A percentile compares a stretch with the other conserved stretches of the same genome.
Evolutionary conservation across 92 coral and sea anemone species (phyloP).

Genomic region (Umimayanthus kanabou): DNA sequence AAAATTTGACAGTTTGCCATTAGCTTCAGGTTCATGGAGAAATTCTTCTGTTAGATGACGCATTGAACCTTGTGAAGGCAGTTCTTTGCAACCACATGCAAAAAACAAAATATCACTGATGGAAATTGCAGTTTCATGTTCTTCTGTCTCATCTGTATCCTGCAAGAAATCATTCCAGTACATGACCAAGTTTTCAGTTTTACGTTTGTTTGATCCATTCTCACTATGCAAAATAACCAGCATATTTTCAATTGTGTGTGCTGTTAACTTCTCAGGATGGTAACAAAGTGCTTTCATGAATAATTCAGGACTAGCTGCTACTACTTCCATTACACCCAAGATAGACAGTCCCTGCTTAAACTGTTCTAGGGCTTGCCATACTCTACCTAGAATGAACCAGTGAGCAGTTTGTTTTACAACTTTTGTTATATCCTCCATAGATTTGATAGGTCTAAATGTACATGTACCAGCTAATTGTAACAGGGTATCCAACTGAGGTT

Average conservation of each 20-base stretch:
- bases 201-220: constrained; percentile 68
- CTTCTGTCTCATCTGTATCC: constrained; percentile 55
- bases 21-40: constrained; percentile 54
- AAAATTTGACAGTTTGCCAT: constrained; percentile 56
- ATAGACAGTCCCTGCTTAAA: constrained; percentile 57
- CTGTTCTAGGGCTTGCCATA: constrained; percentile 64
- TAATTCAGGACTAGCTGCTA: constrained; percentile 57
- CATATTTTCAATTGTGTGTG: constrained; percentile 53
- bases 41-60: constrained; percentile 28
- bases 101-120: constrained; percentile 68
- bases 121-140: constrained; percentile 56
- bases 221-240: constrained; percentile 49
- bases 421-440: constrained; percentile 50
- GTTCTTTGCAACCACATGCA: constrained; percentile 62
- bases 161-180: constrained; percentile 68
- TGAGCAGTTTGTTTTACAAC: constrained; percentile 65
- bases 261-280: constrained; percentile 41
- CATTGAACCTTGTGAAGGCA: constrained; percentile 58
- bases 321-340: constrained; percentile 65
- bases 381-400: constrained; percentile 65
- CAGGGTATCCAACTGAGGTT: constrained; percentile 52
- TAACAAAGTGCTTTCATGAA: constrained; percentile 59
- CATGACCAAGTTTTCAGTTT: constrained; percentile 48
- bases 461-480: constrained; percentile 51
- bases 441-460: constrained; percentile 47